Conservation (phyloP, 2,797 vertebrate genomes). For the Chloroceryle amazona region DNA sequence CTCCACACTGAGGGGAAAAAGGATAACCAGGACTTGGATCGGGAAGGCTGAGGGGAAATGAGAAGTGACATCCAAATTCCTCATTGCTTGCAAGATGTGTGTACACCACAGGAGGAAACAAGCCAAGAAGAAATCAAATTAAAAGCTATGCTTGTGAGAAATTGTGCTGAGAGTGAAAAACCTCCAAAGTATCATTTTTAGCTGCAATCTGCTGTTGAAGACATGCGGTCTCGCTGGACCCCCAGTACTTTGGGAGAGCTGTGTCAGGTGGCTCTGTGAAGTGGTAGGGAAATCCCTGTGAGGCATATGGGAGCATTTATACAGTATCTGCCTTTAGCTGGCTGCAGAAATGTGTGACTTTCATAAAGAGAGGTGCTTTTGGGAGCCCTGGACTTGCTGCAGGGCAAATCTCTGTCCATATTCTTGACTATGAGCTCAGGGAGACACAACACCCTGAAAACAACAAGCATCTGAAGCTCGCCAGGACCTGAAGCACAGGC, state of each 20-base stretch:
- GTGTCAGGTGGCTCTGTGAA: background rate
- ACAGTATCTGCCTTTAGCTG: background rate
- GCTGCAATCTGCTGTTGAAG: constrained; percentile 20
- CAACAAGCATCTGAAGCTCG: background rate
- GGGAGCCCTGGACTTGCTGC: background rate
- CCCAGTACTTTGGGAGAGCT: background rate
- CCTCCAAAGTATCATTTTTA: background rate
- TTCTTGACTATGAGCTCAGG: background rate
- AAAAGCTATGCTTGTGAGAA: constrained; percentile 44
- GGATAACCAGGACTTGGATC: constrained; percentile 17
- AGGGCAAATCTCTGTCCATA: background rate
- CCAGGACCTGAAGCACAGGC: background rate
- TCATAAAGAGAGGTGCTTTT: background rate
- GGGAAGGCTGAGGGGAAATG: constrained; percentile 33
- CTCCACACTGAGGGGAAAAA: constrained; percentile 8
- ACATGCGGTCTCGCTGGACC: background rate
- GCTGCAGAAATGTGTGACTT: background rate
- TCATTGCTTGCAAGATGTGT: constrained; percentile 36
- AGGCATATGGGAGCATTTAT: background rate
- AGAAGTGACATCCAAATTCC: constrained; percentile 66
- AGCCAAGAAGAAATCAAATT: constrained; percentile 63
- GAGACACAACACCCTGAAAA: background rate
- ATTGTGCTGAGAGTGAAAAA: constrained; percentile 26
- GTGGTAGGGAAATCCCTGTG: background rate
- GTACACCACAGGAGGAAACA: constrained; percentile 40